Evolutionary conservation across 2,797 vertebrate genomes (phyloP).

Genomic region (Phalloptychus januarius): DNA sequence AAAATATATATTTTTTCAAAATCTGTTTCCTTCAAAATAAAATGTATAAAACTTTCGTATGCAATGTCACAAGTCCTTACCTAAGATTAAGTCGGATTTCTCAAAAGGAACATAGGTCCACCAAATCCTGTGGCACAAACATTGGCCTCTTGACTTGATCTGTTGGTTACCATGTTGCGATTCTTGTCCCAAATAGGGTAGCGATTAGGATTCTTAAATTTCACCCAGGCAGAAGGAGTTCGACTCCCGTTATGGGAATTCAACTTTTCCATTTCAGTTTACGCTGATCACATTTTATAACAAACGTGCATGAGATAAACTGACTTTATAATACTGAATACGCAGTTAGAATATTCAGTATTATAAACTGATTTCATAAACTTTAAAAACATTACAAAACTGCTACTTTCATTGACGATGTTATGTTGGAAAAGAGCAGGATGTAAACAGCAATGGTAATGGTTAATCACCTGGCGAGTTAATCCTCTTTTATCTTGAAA

Average conservation of each 20-base stretch:
- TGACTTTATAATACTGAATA: too few species aligned
- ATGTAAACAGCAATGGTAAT: neutral
- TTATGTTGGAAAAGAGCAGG: conserved; percentile 7
- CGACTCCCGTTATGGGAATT: conserved; percentile 34
- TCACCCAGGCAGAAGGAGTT: conserved; percentile 41
- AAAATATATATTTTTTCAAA: too few species aligned
- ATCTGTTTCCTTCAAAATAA: too few species aligned
- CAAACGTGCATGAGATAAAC: neutral
- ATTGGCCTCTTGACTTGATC: too few species aligned
- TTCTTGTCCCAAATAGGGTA: conserved; percentile 24
- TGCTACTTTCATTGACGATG: neutral
- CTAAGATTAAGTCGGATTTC: too few species aligned
- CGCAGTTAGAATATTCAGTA: too few species aligned
- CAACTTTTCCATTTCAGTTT: neutral
- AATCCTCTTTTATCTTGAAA: conserved; percentile 22
- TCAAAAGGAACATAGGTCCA: too few species aligned
- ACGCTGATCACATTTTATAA: neutral
- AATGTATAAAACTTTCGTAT: too few species aligned
- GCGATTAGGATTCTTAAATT: conserved; percentile 43
- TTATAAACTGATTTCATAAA: neutral
- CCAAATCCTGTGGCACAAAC: too few species aligned
- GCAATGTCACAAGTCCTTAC: too few species aligned
- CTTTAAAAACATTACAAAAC: neutral
- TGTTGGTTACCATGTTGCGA: too few species aligned
- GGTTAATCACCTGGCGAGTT: conserved; percentile 24